phyloP scores from a whole-genome alignment of 35 echinoderm and acorn worm species.

The Hemicentrotus pulcherrimus region DNA sequence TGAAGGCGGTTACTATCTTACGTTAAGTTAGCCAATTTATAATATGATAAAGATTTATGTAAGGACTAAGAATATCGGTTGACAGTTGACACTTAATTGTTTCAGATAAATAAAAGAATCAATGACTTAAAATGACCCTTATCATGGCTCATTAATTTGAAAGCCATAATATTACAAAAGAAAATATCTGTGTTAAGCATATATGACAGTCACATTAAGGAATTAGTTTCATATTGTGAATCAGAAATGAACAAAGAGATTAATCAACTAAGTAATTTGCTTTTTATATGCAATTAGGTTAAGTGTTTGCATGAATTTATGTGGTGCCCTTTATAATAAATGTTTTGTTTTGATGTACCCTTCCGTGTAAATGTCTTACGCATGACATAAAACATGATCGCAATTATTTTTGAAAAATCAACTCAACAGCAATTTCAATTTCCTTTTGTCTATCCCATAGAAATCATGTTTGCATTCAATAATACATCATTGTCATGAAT shows the following conservation, averaged over 20 bases:
- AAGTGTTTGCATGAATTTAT: slow-evolving; percentile 11
- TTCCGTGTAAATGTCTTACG: neutral
- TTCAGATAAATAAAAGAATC: neutral
- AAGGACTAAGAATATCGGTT: too few relatives aligned
- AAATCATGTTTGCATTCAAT: too few relatives aligned
- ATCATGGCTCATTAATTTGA: too few relatives aligned
- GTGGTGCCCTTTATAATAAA: neutral
- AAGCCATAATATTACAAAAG: neutral
- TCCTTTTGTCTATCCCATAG: too few relatives aligned
- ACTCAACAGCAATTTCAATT: too few relatives aligned
- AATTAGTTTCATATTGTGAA: neutral
- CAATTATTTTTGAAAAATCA: too few relatives aligned
- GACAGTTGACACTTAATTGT: too few relatives aligned
- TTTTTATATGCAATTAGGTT: neutral
- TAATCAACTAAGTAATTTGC: neutral
- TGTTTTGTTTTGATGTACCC: neutral
- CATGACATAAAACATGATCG: neutral
- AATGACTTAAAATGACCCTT: too few relatives aligned
- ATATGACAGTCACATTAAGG: neutral
- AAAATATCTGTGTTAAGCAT: neutral
- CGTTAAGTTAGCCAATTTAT: too few relatives aligned
- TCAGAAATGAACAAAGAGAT: neutral
- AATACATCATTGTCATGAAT: too few relatives aligned
- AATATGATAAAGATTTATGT: too few relatives aligned
- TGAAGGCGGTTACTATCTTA: too few relatives aligned